Evolutionary conservation across 2,888 invertebrate genomes (phyloP).

Genomic region (Amblyjoppa fuscipennis): DNA sequence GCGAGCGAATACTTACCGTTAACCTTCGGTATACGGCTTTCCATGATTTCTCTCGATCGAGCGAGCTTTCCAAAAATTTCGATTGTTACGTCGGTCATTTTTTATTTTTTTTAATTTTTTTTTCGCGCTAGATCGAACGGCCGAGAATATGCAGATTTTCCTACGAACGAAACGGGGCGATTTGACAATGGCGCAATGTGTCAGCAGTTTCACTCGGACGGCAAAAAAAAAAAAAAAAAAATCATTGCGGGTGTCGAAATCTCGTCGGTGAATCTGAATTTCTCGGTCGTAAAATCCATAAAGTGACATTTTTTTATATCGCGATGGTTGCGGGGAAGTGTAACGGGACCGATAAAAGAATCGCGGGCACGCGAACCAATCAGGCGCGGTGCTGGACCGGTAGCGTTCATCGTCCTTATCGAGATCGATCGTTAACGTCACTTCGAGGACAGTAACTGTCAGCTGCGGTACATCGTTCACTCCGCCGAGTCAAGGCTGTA

Average conservation of each 20-base stretch:
- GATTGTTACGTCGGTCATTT: background rate
- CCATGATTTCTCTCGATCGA: conserved; percentile 50
- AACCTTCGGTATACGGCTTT: conserved; percentile 18
- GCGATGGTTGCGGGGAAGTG: background rate
- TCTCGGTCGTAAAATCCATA: conserved; percentile 14
- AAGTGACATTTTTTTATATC: background rate
- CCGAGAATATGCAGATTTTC: no score
- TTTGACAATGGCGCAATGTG: background rate
- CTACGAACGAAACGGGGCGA: background rate
- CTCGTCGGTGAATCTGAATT: background rate
- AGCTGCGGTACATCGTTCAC: conserved; percentile 61
- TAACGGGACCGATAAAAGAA: conserved; percentile 27
- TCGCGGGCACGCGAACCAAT: conserved; percentile 1
- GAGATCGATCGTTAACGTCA: conserved; percentile 77
- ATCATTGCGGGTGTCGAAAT: background rate
- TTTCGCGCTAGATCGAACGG: background rate
- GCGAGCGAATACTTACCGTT: conserved; percentile 44
- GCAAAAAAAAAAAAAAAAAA: background rate
- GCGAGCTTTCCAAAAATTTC: conserved; percentile 16
- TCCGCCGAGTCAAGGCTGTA: conserved; percentile 73
- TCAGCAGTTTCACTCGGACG: background rate
- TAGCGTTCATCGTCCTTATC: conserved; percentile 72
- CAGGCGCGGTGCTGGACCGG: conserved; percentile 25
- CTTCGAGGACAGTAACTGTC: conserved; percentile 74
- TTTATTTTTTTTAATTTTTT: background rate